phyloP scores from a whole-genome alignment of 1,140 invertebrate genomes.

The Spodoptera litura region DNA sequence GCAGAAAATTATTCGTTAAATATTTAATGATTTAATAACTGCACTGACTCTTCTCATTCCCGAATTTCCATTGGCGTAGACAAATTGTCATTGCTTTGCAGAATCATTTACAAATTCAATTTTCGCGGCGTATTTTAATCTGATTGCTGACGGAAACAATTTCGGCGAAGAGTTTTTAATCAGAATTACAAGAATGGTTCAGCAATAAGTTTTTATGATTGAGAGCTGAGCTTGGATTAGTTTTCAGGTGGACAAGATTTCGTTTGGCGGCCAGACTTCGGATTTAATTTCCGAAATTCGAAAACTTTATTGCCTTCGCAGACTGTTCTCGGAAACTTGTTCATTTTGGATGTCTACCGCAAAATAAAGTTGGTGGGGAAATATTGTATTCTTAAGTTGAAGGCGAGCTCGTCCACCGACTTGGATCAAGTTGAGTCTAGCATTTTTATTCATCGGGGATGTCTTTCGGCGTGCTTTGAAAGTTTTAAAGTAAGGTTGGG shows the following conservation, averaged over 20 bases:
- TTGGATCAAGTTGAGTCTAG: constrained; percentile 33
- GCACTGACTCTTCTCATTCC: constrained; percentile 41
- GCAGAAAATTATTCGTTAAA: constrained; percentile 51
- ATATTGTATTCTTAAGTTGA: constrained; percentile 53
- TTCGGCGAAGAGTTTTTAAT: constrained; percentile 44
- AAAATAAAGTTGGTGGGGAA: constrained; percentile 52
- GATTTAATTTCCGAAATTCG: constrained; percentile 54
- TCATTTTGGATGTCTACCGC: constrained; percentile 54
- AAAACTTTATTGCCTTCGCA: constrained; percentile 52
- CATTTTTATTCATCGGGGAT: constrained; percentile 46
- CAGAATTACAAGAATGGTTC: constrained; percentile 44
- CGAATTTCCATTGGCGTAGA: constrained; percentile 38
- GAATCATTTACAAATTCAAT: constrained; percentile 49
- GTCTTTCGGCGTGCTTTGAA: constrained; percentile 26
- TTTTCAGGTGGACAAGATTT: constrained; percentile 51
- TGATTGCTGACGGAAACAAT: constrained; percentile 41
- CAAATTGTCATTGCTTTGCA: constrained; percentile 36
- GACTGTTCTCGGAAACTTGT: constrained; percentile 55
- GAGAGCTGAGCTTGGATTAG: constrained; percentile 28
- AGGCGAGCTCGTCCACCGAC: constrained; percentile 14
- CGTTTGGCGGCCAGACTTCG: constrained; percentile 40
- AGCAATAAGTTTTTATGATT: constrained; percentile 51
- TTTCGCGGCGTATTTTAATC: constrained; percentile 35
- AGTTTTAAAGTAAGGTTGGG: constrained; percentile 7
- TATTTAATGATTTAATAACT: constrained; percentile 56